Conservation (phyloP, 2,797 vertebrate genomes). For the Rhinella marina region DNA sequence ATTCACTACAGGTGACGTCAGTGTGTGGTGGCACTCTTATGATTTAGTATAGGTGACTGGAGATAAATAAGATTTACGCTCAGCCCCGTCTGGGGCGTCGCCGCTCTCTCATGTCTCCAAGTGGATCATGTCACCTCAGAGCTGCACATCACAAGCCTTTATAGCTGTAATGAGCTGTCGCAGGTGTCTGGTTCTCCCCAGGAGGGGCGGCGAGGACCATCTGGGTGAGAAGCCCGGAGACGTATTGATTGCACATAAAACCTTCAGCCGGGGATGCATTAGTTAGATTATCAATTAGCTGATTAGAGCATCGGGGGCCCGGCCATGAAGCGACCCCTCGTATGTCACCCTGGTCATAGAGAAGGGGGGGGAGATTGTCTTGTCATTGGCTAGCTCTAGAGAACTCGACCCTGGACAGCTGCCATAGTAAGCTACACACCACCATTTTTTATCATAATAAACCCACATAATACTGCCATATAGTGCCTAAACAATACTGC, state of each 20-base stretch:
- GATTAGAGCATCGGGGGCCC: neutral
- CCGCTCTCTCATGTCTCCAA: neutral
- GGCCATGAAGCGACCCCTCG: neutral
- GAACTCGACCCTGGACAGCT: no score
- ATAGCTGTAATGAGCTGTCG: neutral
- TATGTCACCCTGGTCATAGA: neutral
- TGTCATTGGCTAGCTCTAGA: no score
- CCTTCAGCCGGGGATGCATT: conserved; percentile 20
- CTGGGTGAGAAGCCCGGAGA: conserved; percentile 3
- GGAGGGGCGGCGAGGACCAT: conserved; percentile 8
- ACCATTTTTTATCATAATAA: neutral
- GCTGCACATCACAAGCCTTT: neutral
- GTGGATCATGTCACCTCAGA: conserved; percentile 48
- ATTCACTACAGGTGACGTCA: neutral
- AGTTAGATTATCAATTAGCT: conserved; percentile 40
- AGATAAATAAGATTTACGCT: conserved; percentile 32
- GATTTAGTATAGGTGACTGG: neutral
- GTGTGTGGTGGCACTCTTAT: neutral
- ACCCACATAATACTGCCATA: neutral
- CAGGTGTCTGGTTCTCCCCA: neutral
- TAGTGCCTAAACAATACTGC: no score
- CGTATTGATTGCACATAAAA: conserved; percentile 42
- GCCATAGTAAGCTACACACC: no score
- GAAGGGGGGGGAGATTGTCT: neutral
- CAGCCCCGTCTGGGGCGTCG: conserved; percentile 3